phyloP scores from a whole-genome alignment of 2,888 invertebrate species.

The Epinotia nisella region DNA sequence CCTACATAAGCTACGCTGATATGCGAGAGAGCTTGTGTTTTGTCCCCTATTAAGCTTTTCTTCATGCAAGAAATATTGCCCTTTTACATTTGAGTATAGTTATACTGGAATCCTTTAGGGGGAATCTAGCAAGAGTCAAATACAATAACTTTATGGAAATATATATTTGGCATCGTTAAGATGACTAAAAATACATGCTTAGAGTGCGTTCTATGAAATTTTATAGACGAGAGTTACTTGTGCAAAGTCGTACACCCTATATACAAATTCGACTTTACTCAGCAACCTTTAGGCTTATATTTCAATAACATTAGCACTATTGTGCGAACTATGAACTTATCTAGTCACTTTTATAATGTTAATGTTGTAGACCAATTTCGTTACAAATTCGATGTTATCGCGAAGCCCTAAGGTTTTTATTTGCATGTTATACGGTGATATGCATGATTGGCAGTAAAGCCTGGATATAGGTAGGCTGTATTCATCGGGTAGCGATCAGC shows the following conservation, averaged over 20 bases:
- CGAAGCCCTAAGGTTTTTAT: background rate
- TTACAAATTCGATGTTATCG: background rate
- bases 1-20: constrained; percentile 9
- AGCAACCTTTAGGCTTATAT: background rate
- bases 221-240: background rate
- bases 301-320: background rate
- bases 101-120: background rate
- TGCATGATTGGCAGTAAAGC: background rate
- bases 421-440: background rate
- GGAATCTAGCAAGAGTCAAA: background rate
- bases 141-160: too few species aligned
- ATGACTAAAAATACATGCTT: too few species aligned
- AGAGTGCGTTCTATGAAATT: too few species aligned
- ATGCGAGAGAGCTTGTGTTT: constrained; percentile 6
- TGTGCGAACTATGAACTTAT: background rate
- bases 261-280: background rate
- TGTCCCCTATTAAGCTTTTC: constrained; percentile 7
- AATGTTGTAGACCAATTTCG: background rate
- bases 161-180: too few species aligned
- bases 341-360: too few species aligned
- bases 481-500: constrained; percentile 13
- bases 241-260: background rate
- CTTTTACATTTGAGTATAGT: background rate
- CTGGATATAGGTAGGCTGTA: background rate
- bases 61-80: background rate